Conservation (phyloP, 2,797 vertebrate species). For the Sparus aurata region DNA sequence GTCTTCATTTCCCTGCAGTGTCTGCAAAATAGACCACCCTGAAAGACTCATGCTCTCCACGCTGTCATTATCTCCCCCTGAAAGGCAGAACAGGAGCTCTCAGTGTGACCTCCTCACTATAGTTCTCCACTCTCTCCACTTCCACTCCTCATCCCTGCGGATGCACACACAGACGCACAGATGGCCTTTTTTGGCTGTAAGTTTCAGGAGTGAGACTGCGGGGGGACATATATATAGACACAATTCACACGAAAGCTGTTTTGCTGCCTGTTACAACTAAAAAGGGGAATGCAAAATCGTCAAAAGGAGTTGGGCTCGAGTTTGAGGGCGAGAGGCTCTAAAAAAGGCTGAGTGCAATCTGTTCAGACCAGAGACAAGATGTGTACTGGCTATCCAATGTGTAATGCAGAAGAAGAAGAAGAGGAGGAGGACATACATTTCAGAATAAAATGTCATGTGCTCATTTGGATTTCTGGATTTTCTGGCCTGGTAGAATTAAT, state of each 20-base stretch:
- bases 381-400: neutral
- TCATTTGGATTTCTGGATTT: neutral
- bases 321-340: neutral
- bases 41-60: conserved; percentile 58
- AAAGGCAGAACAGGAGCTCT: conserved; percentile 59
- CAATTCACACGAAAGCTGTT: conserved; percentile 37
- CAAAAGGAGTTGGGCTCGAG: conserved; percentile 14
- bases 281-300: conserved; percentile 36
- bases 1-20: conserved; percentile 69
- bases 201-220: conserved; percentile 8
- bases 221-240: conserved; percentile 49
- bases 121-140: conserved; percentile 18
- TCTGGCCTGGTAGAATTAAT: neutral
- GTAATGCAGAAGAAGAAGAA: no score
- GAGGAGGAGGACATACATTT: no score
- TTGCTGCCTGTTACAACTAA: conserved; percentile 28
- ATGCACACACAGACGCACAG: conserved; percentile 34
- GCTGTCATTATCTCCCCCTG: conserved; percentile 61
- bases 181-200: conserved; percentile 40
- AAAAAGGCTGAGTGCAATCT: conserved; percentile 7
- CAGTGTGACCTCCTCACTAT: conserved; percentile 39
- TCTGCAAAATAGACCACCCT: conserved; percentile 51
- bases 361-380: neutral
- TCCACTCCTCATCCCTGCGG: conserved; percentile 29
- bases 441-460: neutral